These are phyloP conservation scores for Heteractis magnifica DNA, from an alignment of 92 coral and sea anemone genomes.

Conservation along the genomic window DNA sequence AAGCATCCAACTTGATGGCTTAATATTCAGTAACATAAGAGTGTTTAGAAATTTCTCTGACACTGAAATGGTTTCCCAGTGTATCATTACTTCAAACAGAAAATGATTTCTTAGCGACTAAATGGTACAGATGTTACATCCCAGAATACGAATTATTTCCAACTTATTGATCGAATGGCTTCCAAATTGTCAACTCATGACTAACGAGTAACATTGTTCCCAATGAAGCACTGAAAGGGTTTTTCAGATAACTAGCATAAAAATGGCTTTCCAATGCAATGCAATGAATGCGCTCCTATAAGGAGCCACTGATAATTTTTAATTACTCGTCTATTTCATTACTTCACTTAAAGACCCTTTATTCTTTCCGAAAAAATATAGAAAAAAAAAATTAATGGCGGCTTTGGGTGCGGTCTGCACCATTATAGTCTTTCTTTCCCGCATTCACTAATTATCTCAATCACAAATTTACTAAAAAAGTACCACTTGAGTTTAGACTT, in stretches of 20 bases:
- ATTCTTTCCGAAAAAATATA: too few relatives aligned
- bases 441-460: too few relatives aligned
- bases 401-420: too few relatives aligned
- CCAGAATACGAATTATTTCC: background rate
- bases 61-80: background rate
- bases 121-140: background rate
- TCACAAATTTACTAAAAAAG: too few relatives aligned
- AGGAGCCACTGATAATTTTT: too few relatives aligned
- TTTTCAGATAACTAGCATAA: background rate
- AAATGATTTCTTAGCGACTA: background rate
- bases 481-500: too few relatives aligned
- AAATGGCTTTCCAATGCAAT: too few relatives aligned
- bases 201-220: background rate
- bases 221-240: background rate
- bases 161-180: background rate
- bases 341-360: too few relatives aligned
- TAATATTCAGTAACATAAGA: background rate
- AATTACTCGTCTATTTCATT: too few relatives aligned
- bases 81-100: background rate
- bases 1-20: background rate
- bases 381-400: too few relatives aligned
- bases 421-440: too few relatives aligned
- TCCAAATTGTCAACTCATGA: background rate
- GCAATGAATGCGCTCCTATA: too few relatives aligned
- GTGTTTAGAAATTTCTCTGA: background rate